These are phyloP conservation scores for Andrena camellia DNA, from an alignment of 2,888 invertebrate genomes.

Conservation along the genomic window DNA sequence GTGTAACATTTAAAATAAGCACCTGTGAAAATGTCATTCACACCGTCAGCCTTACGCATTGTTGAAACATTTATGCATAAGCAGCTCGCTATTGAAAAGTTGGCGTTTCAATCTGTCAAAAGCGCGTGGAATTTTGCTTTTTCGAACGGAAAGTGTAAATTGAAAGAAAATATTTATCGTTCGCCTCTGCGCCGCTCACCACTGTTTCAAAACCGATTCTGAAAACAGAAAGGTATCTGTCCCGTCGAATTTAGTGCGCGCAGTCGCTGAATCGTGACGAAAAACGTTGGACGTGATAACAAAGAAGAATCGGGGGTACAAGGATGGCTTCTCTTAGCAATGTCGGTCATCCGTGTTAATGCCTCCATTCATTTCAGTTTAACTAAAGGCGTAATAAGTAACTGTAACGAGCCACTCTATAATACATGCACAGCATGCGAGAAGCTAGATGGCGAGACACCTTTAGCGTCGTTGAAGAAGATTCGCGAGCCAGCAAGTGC, in stretches of 20 bases:
- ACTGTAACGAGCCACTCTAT: constrained; percentile 7
- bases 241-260: not conserved
- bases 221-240: not conserved
- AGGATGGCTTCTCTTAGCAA: constrained; percentile 2
- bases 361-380: constrained; percentile 25
- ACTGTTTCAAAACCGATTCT: not conserved
- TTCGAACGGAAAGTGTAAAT: not conserved
- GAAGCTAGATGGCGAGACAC: not conserved
- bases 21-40: not conserved
- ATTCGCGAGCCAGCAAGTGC: constrained; percentile 16
- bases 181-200: not conserved
- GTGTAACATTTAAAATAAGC: not conserved
- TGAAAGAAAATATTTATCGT: constrained; percentile 7
- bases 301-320: not conserved
- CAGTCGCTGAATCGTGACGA: not conserved
- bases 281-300: not conserved
- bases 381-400: constrained; percentile 44
- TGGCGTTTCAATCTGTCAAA: too few relatives aligned
- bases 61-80: not conserved
- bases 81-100: not conserved
- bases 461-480: not conserved
- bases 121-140: not conserved
- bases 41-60: not conserved
- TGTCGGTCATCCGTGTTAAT: constrained; percentile 34
- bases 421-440: constrained; percentile 18